Percentiles rank a stretch among this genome's conserved stretches.
These are phyloP conservation scores for Microctonus brassicae DNA, from an alignment of 2,888 invertebrate species.

Conservation along the genomic window DNA sequence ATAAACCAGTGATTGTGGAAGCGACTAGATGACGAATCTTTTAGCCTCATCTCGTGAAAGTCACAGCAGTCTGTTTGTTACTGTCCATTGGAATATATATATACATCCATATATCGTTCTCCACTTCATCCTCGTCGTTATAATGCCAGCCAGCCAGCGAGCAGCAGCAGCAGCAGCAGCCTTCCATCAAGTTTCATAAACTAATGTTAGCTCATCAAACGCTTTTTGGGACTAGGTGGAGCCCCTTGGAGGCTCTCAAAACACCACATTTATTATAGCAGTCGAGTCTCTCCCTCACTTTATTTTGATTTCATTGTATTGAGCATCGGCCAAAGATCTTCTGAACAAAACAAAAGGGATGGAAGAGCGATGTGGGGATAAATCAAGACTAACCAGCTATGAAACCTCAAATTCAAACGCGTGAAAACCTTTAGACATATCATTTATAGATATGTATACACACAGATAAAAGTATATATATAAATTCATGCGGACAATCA, in stretches of 20 bases:
- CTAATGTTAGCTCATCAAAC: constrained; percentile 60
- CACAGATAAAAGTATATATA: not conserved
- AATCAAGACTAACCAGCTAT: constrained; percentile 68
- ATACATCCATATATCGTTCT: constrained; percentile 18
- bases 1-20: constrained; percentile 61
- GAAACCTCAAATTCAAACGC: constrained; percentile 62
- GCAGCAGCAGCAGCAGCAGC: constrained; percentile 48
- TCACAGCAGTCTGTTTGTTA: constrained; percentile 66
- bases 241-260: constrained; percentile 53
- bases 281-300: constrained; percentile 29
- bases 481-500: not conserved
- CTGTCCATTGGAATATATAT: constrained; percentile 29
- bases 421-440: constrained; percentile 45
- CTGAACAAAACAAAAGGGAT: constrained; percentile 45
- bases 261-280: constrained; percentile 65
- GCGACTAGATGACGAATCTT: constrained; percentile 61
- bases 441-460: too few relatives aligned
- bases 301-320: constrained; percentile 17
- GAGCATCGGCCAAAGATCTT: constrained; percentile 20
- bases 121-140: constrained; percentile 41
- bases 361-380: constrained; percentile 65
- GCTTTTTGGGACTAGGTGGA: constrained; percentile 34
- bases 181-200: constrained; percentile 60
- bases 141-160: constrained; percentile 39
- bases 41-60: constrained; percentile 62